These are phyloP conservation scores for Athalia cordata DNA, from an alignment of 2,888 invertebrate species.

Conservation along the genomic window DNA sequence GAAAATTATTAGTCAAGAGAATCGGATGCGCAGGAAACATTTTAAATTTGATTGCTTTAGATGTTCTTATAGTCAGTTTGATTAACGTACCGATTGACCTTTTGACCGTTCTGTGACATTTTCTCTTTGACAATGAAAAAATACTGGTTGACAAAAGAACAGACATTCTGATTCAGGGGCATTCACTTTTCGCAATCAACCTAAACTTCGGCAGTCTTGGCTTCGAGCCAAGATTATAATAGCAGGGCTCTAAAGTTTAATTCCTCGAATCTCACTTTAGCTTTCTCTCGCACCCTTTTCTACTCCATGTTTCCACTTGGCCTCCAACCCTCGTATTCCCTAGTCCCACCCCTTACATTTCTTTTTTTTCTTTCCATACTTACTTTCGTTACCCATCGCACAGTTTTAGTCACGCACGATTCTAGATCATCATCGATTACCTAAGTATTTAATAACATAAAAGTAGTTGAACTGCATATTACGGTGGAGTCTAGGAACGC, in stretches of 20 bases:
- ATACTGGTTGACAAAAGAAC: conserved; percentile 4
- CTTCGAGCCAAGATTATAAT: conserved; percentile 66
- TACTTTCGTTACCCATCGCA: conserved; percentile 43
- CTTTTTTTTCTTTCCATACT: conserved; percentile 19
- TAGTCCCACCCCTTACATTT: conserved; percentile 30
- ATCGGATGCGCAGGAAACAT: too few relatives aligned
- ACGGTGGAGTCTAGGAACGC: conserved; percentile 55
- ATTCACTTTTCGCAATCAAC: conserved; percentile 55
- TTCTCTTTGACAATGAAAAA: conserved; percentile 2
- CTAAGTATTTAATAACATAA: conserved; percentile 61
- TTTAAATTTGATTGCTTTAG: too few relatives aligned
- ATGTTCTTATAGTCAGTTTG: too few relatives aligned
- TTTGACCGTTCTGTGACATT: conserved; percentile 3
- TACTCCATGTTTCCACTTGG: conserved; percentile 41
- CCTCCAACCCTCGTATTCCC: conserved; percentile 47
- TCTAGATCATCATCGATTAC: conserved; percentile 55
- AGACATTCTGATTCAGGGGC: conserved; percentile 27
- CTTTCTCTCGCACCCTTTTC: conserved; percentile 49
- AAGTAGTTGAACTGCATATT: conserved; percentile 53
- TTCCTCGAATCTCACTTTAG: conserved; percentile 63
- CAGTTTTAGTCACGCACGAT: conserved; percentile 44
- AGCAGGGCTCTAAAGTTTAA: conserved; percentile 64
- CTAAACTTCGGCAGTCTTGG: conserved; percentile 62
- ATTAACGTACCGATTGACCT: background rate
- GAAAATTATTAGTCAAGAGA: background rate